Evolutionary conservation across 2,113 vertebrate species (phyloP).

Genomic region (Carettochelys insculpta): DNA sequence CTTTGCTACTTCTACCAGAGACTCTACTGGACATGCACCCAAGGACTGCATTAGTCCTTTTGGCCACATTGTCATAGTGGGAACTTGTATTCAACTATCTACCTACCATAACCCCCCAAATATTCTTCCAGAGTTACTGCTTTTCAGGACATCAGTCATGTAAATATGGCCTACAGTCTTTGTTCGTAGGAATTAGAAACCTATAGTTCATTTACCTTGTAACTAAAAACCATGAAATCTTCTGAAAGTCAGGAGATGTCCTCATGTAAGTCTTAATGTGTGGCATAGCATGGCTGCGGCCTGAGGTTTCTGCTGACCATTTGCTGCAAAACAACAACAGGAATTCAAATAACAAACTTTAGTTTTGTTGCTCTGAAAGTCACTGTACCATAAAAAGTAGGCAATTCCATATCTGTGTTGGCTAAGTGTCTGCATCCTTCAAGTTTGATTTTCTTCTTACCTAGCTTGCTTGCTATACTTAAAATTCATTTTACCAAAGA

Average conservation of each 20-base stretch:
- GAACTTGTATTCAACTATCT: background rate
- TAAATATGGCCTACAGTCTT: background rate
- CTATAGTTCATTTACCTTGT: slow-evolving; percentile 83
- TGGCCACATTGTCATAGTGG: background rate
- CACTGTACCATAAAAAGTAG: background rate
- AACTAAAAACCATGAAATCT: slow-evolving; percentile 94
- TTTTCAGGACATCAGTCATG: background rate
- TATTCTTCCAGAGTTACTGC: background rate
- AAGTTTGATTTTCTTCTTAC: background rate
- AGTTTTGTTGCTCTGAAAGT: background rate
- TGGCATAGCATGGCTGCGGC: slow-evolving; percentile 92
- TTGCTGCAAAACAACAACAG: slow-evolving; percentile 73
- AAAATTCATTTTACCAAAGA: background rate
- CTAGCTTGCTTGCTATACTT: background rate
- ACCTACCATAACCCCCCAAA: background rate
- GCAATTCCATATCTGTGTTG: background rate
- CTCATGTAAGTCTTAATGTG: slow-evolving; percentile 98
- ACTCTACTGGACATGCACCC: background rate
- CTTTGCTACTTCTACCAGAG: background rate
- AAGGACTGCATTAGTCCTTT: background rate
- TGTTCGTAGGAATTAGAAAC: background rate
- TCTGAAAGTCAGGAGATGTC: slow-evolving; percentile 85
- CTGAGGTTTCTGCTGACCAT: slow-evolving; percentile 89
- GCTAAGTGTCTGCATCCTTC: background rate
- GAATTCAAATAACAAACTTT: background rate